Percentiles rank a stretch among this genome's conserved stretches.
phyloP scores from a whole-genome alignment of 2,113 vertebrate genomes.

The Calyptommatus sinebrachiatus region DNA sequence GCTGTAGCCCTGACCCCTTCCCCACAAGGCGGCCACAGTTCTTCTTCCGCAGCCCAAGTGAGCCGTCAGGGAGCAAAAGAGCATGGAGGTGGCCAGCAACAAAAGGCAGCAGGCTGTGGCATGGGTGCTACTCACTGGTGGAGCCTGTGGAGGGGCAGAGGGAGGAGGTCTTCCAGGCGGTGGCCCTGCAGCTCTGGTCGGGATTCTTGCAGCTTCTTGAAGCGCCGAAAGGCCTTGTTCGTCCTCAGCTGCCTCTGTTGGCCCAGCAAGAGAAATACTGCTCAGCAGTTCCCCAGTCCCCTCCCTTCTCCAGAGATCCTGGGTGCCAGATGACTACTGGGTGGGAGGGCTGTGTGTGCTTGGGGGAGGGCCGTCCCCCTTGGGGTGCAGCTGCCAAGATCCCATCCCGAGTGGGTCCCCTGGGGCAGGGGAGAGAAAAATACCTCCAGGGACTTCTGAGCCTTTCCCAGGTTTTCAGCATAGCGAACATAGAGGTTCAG shows the following conservation, averaged over 20 bases:
- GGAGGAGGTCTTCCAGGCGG: conserved; percentile 84
- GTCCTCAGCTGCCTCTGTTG: conserved; percentile 82
- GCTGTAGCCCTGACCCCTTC: neutral
- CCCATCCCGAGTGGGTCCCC: neutral
- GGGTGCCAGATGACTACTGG: neutral
- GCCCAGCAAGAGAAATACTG: neutral
- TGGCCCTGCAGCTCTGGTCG: conserved; percentile 81
- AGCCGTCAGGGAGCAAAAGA: neutral
- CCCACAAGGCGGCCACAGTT: too few species aligned
- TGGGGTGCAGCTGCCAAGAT: neutral
- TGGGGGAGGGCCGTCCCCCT: neutral
- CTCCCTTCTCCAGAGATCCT: too few species aligned
- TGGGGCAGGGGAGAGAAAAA: neutral
- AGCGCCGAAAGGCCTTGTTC: conserved; percentile 84
- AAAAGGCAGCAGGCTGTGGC: neutral
- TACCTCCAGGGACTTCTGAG: conserved; percentile 80
- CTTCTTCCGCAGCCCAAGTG: neutral
- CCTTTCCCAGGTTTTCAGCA: conserved; percentile 82
- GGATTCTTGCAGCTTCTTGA: conserved; percentile 88
- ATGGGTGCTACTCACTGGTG: conserved; percentile 71
- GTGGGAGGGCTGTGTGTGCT: too few species aligned
- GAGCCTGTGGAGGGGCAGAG: conserved; percentile 82
- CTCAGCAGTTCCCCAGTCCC: neutral
- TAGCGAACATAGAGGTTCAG: conserved; percentile 78
- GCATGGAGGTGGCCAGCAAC: neutral